Conservation (phyloP, 2,797 vertebrate species). For the Spondyliosoma cantharus region DNA sequence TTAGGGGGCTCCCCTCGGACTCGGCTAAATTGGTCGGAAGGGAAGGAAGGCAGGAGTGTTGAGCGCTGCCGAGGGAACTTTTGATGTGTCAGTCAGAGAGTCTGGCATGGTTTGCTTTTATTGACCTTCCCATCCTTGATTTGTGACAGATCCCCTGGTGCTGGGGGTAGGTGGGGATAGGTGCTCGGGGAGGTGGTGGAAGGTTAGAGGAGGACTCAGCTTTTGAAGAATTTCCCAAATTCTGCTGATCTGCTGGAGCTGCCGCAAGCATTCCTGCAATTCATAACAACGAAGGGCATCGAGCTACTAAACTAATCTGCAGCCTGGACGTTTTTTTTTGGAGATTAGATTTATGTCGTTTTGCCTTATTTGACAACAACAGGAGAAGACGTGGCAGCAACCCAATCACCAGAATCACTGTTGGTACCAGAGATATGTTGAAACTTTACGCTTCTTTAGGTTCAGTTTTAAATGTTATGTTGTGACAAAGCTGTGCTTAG, state of each 20-base stretch:
- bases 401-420: background rate
- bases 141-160: conserved; percentile 78
- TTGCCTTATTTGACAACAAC: conserved; percentile 59
- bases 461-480: no score
- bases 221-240: conserved; percentile 72
- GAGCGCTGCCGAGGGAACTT: conserved; percentile 66
- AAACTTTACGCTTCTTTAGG: no score
- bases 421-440: no score
- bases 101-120: conserved; percentile 68
- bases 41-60: conserved; percentile 69
- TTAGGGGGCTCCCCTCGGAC: conserved; percentile 78
- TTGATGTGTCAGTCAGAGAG: conserved; percentile 70
- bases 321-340: conserved; percentile 37
- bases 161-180: conserved; percentile 46
- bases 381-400: conserved; percentile 10
- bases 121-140: conserved; percentile 74
- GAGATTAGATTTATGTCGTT: conserved; percentile 66
- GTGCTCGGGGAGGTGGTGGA: conserved; percentile 22
- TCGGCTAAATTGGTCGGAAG: conserved; percentile 74
- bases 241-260: conserved; percentile 69
- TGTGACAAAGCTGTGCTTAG: no score
- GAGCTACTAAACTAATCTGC: conserved; percentile 34
- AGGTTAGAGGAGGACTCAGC: conserved; percentile 66
- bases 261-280: conserved; percentile 55
- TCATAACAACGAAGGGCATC: conserved; percentile 62